phyloP scores from a whole-genome alignment of 2,797 vertebrate genomes.

The Bovichtus variegatus region DNA sequence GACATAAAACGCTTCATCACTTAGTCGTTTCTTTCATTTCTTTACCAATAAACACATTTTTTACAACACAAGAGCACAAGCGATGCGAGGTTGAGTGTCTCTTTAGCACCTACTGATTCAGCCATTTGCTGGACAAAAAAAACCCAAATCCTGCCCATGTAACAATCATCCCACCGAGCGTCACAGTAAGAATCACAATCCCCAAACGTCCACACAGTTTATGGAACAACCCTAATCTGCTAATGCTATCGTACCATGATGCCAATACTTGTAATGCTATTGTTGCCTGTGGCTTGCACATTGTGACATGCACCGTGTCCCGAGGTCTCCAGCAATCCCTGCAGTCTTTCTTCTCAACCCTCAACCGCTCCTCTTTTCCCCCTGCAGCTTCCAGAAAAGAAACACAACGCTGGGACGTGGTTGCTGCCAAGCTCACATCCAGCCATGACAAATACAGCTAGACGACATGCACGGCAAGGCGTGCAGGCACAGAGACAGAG shows the following conservation, averaged over 20 bases:
- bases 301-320: conserved; percentile 23
- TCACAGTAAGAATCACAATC: conserved; percentile 21
- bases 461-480: conserved; percentile 19
- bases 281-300: conserved; percentile 44
- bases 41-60: not conserved
- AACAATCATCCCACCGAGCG: conserved; percentile 4
- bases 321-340: conserved; percentile 42
- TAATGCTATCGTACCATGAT: conserved; percentile 27
- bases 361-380: conserved; percentile 8
- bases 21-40: not conserved
- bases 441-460: conserved; percentile 62
- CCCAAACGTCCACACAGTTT: conserved; percentile 18
- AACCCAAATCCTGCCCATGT: not conserved
- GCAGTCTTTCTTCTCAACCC: conserved; percentile 28
- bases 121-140: conserved; percentile 8
- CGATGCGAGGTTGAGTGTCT: not conserved
- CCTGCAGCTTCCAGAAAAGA: conserved; percentile 47
- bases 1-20: not conserved
- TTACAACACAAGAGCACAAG: not conserved
- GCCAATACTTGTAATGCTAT: conserved; percentile 50
- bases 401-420: conserved; percentile 59
- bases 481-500: not conserved
- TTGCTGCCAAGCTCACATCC: conserved; percentile 66
- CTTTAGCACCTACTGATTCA: conserved; percentile 1
- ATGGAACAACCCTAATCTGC: conserved; percentile 51